Evolutionary conservation across 2,113 vertebrate species (phyloP).

Genomic region (Mastomys coucha): DNA sequence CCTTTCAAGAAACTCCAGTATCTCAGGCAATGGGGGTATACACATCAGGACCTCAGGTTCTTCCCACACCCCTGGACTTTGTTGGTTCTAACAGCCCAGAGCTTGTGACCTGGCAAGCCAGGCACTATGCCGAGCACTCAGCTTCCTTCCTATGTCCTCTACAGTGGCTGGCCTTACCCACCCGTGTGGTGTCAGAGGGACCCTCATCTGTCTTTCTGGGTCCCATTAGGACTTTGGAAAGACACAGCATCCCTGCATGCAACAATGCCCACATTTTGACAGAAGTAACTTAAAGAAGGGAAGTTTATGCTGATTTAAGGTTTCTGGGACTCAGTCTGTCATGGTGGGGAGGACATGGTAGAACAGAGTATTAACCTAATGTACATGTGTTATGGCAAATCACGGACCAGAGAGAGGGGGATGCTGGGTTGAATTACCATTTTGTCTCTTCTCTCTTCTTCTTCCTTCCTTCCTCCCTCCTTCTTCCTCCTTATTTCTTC

Average conservation of each 20-base stretch:
- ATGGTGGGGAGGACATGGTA: background rate
- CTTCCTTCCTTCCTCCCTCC: background rate
- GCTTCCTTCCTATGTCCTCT: background rate
- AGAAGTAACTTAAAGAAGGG: background rate
- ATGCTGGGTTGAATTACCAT: background rate
- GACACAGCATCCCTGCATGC: background rate
- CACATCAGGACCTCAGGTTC: accelerated
- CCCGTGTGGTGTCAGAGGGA: background rate
- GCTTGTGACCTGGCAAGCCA: background rate
- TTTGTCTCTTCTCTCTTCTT: too few relatives aligned
- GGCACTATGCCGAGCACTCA: background rate
- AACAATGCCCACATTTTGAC: background rate
- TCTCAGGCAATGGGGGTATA: background rate
- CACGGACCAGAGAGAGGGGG: background rate
- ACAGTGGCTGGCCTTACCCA: background rate
- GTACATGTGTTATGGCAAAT: background rate
- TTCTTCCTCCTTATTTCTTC: accelerated
- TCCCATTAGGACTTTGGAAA: background rate
- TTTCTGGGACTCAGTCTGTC: background rate
- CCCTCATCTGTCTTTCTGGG: background rate
- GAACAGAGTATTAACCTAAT: background rate
- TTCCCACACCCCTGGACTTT: background rate
- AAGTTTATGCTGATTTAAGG: background rate
- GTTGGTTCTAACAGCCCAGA: accelerated
- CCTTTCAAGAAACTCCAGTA: background rate